These are phyloP conservation scores for Bucco capensis DNA, from an alignment of 2,113 vertebrate genomes.

Conservation along the genomic window DNA sequence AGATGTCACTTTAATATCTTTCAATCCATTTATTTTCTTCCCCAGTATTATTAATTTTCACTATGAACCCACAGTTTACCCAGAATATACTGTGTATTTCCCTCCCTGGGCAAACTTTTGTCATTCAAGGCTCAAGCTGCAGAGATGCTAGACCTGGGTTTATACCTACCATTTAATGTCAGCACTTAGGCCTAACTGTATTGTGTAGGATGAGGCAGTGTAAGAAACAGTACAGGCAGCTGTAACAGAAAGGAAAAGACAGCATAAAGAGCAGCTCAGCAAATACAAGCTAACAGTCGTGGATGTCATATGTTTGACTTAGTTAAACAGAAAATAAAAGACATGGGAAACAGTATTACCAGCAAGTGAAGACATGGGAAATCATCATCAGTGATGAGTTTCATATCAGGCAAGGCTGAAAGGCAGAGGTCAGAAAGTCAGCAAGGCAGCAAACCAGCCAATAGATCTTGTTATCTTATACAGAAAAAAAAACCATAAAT, in stretches of 20 bases:
- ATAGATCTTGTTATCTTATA: neutral
- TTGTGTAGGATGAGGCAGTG: neutral
- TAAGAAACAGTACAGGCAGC: neutral
- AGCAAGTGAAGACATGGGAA: neutral
- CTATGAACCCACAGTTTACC: neutral
- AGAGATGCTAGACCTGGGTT: neutral
- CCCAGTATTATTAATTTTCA: neutral
- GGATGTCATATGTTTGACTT: neutral
- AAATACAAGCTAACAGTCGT: neutral
- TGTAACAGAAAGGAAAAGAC: neutral
- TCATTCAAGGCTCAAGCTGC: neutral
- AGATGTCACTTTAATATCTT: neutral
- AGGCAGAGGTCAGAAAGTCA: neutral
- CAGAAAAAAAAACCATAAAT: neutral
- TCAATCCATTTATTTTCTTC: conserved; percentile 3
- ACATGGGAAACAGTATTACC: neutral
- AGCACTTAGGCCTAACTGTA: neutral
- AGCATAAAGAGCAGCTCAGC: neutral
- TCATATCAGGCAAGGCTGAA: neutral
- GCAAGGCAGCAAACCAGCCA: neutral
- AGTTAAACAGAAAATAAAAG: neutral
- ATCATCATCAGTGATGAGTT: neutral
- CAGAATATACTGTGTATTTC: neutral
- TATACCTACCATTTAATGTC: neutral
- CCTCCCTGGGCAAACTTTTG: neutral